Base-by-base conservation (phyloP, 2,888 invertebrate genomes). In the Macroteleia sp. region DNA sequence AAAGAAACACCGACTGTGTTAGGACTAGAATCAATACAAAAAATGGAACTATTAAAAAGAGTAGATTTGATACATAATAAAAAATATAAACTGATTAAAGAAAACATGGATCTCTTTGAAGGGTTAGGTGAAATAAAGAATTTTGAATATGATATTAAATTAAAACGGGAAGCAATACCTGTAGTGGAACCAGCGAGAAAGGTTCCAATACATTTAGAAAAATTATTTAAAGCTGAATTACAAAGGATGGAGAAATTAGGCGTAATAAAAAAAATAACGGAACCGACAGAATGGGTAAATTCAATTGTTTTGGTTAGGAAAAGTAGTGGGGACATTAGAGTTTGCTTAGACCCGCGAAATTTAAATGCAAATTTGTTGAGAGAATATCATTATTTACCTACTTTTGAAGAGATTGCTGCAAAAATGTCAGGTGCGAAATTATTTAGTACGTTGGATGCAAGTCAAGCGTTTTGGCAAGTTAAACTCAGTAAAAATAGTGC, bases 341-440 rank as follows among this genome's bases (percentile, higher is more conserved):
- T 88, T 16, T 88, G 87, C 67, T 10, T 88, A 9, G 86, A 88
- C 75, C 85, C 87, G 5, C 78, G 74, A 36, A 41, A 87, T 61
- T 67, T 88, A 54, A 89, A 89, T 73, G 54, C 64, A 22, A 71
- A 50, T 16, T 83, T 88, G 8, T 62, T 78, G 56, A 36, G 83
- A 44, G 80, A 83, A 25, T 71, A 84, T 67, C 82, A 69, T 78
- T 78, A 75, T 30, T 79, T 87, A 10, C 83, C 85, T 1, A 82
- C 77, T 3, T 81, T 86, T 25, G 85, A 87, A 16, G 84, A 88
- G 70, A 59, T 87, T 9, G 75, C 81, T 44, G 52, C 77, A 10
- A 79, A 85, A 80, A 75, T 87, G 59, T 19, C 74, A n/a, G 80
- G 80, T 30, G 80, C 84, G 14, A 82, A 80, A 54, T 16, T 81